phyloP scores from a whole-genome alignment of 2,888 invertebrate species.

The Brachypalpus laphriformis region DNA sequence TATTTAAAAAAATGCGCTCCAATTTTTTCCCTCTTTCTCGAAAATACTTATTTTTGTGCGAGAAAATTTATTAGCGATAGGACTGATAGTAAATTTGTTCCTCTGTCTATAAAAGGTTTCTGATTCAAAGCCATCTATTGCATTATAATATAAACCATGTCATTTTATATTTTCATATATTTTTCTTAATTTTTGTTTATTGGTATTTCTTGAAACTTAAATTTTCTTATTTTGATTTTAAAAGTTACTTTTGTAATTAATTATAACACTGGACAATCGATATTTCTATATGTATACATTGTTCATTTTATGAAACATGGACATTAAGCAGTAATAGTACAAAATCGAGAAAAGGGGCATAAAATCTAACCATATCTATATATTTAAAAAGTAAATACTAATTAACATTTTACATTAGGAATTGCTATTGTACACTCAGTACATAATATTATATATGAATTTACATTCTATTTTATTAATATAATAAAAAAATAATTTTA shows the following conservation, averaged over 20 bases:
- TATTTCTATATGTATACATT: slow-evolving; percentile 16
- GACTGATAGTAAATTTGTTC: too few species aligned
- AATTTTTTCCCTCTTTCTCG: too few species aligned
- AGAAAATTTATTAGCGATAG: too few species aligned
- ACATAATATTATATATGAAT: slow-evolving; percentile 33
- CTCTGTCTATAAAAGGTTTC: too few species aligned
- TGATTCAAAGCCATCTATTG: too few species aligned
- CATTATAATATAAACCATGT: too few species aligned
- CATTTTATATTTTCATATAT: too few species aligned
- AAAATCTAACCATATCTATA: slow-evolving; percentile 25
- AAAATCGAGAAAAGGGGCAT: slow-evolving; percentile 32
- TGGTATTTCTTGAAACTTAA: slow-evolving; percentile 19
- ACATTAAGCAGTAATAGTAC: slow-evolving; percentile 53
- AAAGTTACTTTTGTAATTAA: slow-evolving; percentile 8
- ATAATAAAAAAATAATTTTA: slow-evolving; percentile 66
- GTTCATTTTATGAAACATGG: slow-evolving; percentile 47
- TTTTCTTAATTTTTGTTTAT: slow-evolving; percentile 17
- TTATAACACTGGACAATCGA: slow-evolving; percentile 45
- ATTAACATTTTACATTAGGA: slow-evolving; percentile 66
- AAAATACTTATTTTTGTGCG: too few species aligned
- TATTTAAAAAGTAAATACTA: slow-evolving; percentile 53
- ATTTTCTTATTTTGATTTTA: slow-evolving; percentile 17
- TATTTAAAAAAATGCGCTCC: too few species aligned
- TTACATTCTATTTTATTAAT: slow-evolving; percentile 63
- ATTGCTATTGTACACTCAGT: slow-evolving; percentile 52